Conservation (phyloP, 2,113 vertebrate genomes). For the Hydrochoerus hydrochaeris region DNA sequence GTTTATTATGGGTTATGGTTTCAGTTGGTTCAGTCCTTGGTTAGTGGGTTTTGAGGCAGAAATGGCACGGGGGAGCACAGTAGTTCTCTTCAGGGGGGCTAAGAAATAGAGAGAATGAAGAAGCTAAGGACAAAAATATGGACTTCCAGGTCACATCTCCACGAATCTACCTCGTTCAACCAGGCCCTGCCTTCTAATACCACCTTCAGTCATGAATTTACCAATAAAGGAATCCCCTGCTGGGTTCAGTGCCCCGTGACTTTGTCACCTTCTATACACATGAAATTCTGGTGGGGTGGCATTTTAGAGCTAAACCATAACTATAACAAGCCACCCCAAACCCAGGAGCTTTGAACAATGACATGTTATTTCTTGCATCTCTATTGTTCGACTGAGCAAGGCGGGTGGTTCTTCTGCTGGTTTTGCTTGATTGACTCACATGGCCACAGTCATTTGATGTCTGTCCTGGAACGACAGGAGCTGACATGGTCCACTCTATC, state of each 20-base stretch:
- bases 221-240: not conserved
- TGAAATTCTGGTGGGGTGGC: not conserved
- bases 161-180: not conserved
- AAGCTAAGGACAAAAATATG: not conserved
- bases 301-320: not conserved
- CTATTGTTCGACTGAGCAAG: not conserved
- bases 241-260: not conserved
- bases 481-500: rapidly evolving
- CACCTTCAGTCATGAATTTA: not conserved
- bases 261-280: not conserved
- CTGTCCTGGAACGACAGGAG: not conserved
- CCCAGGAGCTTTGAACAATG: not conserved
- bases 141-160: not conserved
- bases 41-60: not conserved
- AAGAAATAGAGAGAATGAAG: not conserved
- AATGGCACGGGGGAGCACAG: not conserved
- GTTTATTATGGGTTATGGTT: not conserved
- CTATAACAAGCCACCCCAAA: not conserved
- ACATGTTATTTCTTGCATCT: not conserved
- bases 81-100: not conserved
- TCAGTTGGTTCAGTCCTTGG: not conserved
- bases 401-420: not conserved
- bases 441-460: not conserved
- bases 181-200: not conserved
- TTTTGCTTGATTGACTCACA: not conserved